Base-by-base conservation (phyloP, 2,888 invertebrate genomes). In the Odontocerum albicorne region DNA sequence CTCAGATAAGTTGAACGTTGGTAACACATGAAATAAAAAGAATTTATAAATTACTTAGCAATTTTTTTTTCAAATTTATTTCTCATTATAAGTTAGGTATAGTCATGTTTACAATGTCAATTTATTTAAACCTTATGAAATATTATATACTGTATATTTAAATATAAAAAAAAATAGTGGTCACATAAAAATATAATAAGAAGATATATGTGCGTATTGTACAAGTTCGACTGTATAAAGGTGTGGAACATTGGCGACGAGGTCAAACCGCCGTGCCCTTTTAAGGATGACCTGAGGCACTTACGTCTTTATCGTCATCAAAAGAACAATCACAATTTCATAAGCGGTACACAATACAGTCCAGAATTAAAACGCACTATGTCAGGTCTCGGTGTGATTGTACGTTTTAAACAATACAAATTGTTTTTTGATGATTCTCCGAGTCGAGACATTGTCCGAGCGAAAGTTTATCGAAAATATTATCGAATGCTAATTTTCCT, bases 341-440 rank as follows among this genome's bases (percentile, higher is more conserved):
- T 17, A 31, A 17, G 17, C 7, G 31, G 27, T 2, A n/a, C 7
- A 22, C 27, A 10, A 2, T 2, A 12, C 27, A 12, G 6, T 7
- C 33, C 38, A n/a, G 20, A 10, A 20, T 6, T 35, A 21, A n/a
- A 55, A 49, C 35, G 49, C 19, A 43, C 22, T 33, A 55, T 36
- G 49, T 7, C 35, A 13, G 12, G 15, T 16, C 7, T 38, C 16
- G 36, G 27, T 13, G 22, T 17, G 36, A 39, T 47, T 47, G 44
- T 42, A n/a, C 27, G 39, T 49, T 47, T 22, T 38, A 39, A 47
- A 57, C 57, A 57, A 57, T 57, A 57, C 57, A 52, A 57, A 57
- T 57, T 57, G 57, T 57, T 57, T 57, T 52, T 52, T 57, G 57
- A 57, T 57, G 57, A 52, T 52, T 32, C 39, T 36, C 17, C 20